Base-by-base conservation (phyloP, 2,113 vertebrate species). In the Phaetusa simplex region DNA sequence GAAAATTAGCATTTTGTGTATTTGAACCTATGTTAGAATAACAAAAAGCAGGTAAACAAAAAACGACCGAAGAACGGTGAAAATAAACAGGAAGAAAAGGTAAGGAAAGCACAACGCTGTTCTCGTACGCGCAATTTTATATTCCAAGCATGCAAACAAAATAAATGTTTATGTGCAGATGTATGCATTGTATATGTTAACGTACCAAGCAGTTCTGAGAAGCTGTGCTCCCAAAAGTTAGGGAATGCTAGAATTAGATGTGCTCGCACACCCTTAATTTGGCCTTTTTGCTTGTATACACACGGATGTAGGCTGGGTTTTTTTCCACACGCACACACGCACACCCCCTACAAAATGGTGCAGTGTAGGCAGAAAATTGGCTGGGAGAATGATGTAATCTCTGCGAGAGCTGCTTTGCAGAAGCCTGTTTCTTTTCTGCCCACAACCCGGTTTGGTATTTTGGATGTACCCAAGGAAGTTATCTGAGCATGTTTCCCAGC, bases 371-470 rank as follows among this genome's bases (percentile, higher is more conserved):
- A 94, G 85, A 88, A 94, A 94, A 95, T 29, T 80, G 93, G 61
- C 91, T 69, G 86, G 83, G 86, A 83, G 93, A n/a, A 52, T 96
- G 94, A 97, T 96, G 95, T 91, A 36, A 96, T 96, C 94, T 62
- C 72, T 0, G 27, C 34, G 70, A 22, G 88, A 81, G 64, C 93
- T 92, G 95, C 90, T 88, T 49, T 92, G 93, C 90, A 93, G 90
- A 52, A 96, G 62, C 82, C 90, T 92, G 70, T 30, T 88, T 58
- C 92, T 93, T 11, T 64, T 5, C 67, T 93, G 95, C 92, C 94
- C 86, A 92, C 94, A 12, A 87, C 52, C 17, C 93, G 49, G 49
- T 87, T 91, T 83, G 95, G 95, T 50, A 89, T 96, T 97, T 95
- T 88, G 95, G 95, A 93, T 83, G 96, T 95, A 78, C 82, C 88